These are phyloP conservation scores for Taxidea taxus DNA, from an alignment of 2,113 vertebrate genomes.

Conservation along the genomic window DNA sequence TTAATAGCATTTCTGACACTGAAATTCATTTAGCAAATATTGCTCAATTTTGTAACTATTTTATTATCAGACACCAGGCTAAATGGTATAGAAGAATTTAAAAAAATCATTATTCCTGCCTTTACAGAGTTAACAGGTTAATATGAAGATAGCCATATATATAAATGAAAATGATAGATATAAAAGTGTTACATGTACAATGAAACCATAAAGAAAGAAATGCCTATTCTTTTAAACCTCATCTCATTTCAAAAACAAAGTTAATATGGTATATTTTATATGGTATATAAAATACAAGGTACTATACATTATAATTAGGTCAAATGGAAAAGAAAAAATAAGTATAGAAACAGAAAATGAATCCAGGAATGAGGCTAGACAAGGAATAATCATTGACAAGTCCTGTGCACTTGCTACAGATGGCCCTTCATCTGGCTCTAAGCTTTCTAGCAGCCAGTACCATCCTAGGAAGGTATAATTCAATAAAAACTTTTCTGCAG, in stretches of 20 bases:
- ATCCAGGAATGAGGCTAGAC: neutral
- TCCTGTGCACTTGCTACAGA: neutral
- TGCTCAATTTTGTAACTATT: neutral
- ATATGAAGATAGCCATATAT: neutral
- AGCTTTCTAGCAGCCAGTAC: neutral
- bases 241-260: neutral
- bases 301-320: neutral
- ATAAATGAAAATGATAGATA: neutral
- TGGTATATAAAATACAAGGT: neutral
- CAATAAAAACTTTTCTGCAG: neutral
- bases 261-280: neutral
- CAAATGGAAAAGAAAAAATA: conserved; percentile 10
- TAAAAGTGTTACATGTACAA: neutral
- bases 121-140: neutral
- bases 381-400: neutral
- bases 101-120: neutral
- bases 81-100: neutral
- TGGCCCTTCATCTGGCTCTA: neutral
- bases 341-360: neutral
- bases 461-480: neutral
- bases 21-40: conserved; percentile 22
- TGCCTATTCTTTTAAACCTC: neutral
- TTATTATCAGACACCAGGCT: conserved; percentile 3
- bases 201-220: neutral
- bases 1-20: neutral